phyloP scores from a whole-genome alignment of 1,140 invertebrate genomes.

The Drosophila sulfurigaster region DNA sequence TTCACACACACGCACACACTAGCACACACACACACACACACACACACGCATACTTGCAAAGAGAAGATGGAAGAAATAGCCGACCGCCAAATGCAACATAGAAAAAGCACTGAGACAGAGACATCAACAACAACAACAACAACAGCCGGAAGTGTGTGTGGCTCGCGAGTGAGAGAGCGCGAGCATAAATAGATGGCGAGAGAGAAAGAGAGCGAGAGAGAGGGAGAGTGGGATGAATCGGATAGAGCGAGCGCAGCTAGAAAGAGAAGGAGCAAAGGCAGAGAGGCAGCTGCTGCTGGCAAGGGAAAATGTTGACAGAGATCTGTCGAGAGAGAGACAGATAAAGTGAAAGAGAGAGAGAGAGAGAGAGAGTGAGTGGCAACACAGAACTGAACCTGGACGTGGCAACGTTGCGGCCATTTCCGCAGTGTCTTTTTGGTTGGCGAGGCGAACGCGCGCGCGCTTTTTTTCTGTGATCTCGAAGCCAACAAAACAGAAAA shows the following conservation, averaged over 20 bases:
- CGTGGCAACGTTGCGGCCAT: constrained; percentile 40
- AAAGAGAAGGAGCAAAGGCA: constrained; percentile 15
- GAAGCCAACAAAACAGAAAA: constrained; percentile 31
- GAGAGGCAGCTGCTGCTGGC: constrained; percentile 19
- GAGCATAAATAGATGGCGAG: constrained; percentile 14
- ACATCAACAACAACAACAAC: constrained; percentile 30
- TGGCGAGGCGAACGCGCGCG: constrained; percentile 77
- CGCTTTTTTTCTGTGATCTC: constrained; percentile 63
- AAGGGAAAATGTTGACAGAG: constrained; percentile 46
- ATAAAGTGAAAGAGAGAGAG: not conserved
- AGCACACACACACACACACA: constrained; percentile 18
- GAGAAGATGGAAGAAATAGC: constrained; percentile 19
- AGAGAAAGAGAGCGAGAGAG: not conserved
- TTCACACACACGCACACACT: constrained; percentile 15
- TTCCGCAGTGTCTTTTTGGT: constrained; percentile 78
- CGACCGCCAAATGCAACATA: constrained; percentile 51
- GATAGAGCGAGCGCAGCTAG: not conserved
- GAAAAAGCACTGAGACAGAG: constrained; percentile 49
- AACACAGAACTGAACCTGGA: constrained; percentile 14
- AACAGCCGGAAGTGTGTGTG: constrained; percentile 70
- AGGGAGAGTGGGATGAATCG: not conserved
- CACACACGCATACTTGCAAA: constrained; percentile 8
- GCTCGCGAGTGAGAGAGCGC: constrained; percentile 38
- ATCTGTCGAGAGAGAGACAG: constrained; percentile 43
- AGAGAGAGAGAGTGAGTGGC: constrained; percentile 12